These are phyloP conservation scores for Ptilodon capucinus DNA, from an alignment of 2,888 invertebrate genomes.

Conservation along the genomic window DNA sequence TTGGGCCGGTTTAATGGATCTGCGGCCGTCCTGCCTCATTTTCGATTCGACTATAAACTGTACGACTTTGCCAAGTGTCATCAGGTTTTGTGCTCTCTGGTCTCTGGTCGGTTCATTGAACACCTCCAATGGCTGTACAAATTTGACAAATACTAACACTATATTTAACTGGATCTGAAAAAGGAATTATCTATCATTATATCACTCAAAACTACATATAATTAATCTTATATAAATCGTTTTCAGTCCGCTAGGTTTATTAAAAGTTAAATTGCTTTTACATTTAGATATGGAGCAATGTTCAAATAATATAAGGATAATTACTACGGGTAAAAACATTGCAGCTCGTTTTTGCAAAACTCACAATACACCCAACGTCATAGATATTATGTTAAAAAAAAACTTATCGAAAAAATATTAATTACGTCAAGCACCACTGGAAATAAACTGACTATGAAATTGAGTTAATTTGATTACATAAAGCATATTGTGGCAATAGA, in stretches of 20 bases:
- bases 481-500: no score
- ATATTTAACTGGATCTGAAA: neutral
- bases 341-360: neutral
- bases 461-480: conserved; percentile 14
- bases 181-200: neutral
- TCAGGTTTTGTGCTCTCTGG: conserved; percentile 2
- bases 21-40: neutral
- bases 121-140: neutral
- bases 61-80: conserved; percentile 11
- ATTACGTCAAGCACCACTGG: neutral
- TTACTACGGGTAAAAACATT: neutral
- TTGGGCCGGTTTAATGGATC: neutral
- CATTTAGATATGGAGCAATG: neutral
- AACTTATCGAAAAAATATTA: neutral
- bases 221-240: no score
- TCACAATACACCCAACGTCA: neutral
- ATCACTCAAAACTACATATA: no score
- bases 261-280: no score
- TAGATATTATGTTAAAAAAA: neutral
- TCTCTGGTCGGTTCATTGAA: neutral
- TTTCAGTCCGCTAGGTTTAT: no score
- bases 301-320: neutral
- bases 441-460: conserved; percentile 30
- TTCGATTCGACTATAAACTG: conserved; percentile 10
- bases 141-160: neutral